Base-by-base conservation (phyloP, 2,888 invertebrate species). In the Punctoribates punctum region DNA sequence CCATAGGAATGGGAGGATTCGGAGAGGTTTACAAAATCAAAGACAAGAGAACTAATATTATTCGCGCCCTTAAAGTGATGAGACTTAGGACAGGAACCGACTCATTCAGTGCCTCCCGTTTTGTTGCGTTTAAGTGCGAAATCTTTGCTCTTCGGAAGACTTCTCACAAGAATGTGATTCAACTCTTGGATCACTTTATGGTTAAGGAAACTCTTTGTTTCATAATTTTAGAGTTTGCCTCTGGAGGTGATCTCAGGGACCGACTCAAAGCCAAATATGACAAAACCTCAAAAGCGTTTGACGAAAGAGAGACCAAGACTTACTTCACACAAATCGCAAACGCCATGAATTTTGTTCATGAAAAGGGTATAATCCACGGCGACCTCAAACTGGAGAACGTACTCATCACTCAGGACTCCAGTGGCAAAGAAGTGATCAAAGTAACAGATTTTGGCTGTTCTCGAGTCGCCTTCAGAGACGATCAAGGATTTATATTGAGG, bases 401-500 rank as follows among this genome's bases (percentile, higher is more conserved):
- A 4, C 23, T 62, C 25, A 62, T 62, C 17, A 4, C 5, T 6
- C 11, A 3, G 15, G 23, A 62, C 20, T 34, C 1, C 3, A 15
- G 17, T n/a, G n/a, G 34, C 29, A 17, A 34, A 6, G 29, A 62
- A 34, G 9, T n/a, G 0, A n/a, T 62, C 0, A 62, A 62, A 62
- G 62, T 62, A 0, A 62, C 62, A 17, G 62, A 62, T 17, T 62
- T 62, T 34, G 62, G 62, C n/a, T 62, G 62, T n/a, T 17, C 29
- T 34, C 29, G 17, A n/a, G 62, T 62, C 0, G 15, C 17, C 3
- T 34, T 13, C 17, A 62, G 34, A n/a, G 9, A 62, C 5, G 27
- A 60, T 4, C 11, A 6, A n/a, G 29, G 34, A 62, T 0, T 29
- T 0, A 9, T 34, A 13, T 0, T 9, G 8, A 6, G 0, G n/a